phyloP scores from a whole-genome alignment of 1,140 invertebrate species.

The Argopecten irradians region DNA sequence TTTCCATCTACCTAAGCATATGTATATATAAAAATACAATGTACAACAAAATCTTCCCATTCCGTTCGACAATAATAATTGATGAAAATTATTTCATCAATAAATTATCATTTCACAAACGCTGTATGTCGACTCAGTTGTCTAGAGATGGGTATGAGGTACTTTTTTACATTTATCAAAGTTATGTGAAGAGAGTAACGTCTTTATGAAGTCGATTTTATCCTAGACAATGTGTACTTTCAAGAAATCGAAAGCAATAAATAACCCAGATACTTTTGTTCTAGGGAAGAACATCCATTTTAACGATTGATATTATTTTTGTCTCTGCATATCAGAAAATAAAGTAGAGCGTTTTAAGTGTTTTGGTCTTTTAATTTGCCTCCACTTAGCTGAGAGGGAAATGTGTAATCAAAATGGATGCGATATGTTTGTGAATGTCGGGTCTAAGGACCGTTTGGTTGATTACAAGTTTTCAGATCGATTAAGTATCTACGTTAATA shows the following conservation, averaged over 20 bases:
- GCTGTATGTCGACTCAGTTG: too few species aligned
- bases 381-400: neutral
- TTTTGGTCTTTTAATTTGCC: slow-evolving; percentile 18
- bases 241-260: neutral
- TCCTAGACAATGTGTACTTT: neutral
- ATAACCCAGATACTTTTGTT: neutral
- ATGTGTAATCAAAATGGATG: neutral
- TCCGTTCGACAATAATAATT: too few species aligned
- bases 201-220: neutral
- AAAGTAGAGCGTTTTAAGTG: slow-evolving; percentile 11
- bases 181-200: neutral
- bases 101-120: too few species aligned
- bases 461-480: neutral
- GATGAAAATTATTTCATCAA: too few species aligned
- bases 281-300: slow-evolving; percentile 9
- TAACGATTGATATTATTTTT: slow-evolving; percentile 4
- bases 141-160: neutral
- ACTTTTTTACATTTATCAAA: neutral
- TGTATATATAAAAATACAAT: too few species aligned
- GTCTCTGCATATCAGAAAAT: slow-evolving; percentile 22
- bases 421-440: neutral
- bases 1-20: too few species aligned
- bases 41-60: too few species aligned
- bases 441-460: neutral
- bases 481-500: neutral